Percentiles rank a stretch among this genome's conserved stretches.
phyloP scores from a whole-genome alignment of 2,888 invertebrate genomes.

The Stenichneumon culpator region DNA sequence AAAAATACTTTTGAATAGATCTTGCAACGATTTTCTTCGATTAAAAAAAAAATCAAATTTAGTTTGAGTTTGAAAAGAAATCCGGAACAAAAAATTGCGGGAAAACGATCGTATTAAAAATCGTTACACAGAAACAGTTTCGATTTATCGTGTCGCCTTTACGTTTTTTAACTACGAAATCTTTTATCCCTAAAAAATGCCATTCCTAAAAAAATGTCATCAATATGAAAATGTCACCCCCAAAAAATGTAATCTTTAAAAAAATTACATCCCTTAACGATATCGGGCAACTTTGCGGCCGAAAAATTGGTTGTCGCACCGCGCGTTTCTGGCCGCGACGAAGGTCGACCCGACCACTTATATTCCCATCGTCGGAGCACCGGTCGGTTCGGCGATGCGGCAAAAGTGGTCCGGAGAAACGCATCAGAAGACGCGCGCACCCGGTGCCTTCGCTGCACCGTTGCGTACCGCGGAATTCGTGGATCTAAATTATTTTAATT shows the following conservation, averaged over 20 bases:
- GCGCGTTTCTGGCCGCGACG: conserved; percentile 41
- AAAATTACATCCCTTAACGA: no score
- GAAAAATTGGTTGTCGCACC: not conserved
- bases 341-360: conserved; percentile 64
- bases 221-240: no score
- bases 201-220: no score
- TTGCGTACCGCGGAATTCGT: conserved; percentile 50
- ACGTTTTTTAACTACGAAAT: no score
- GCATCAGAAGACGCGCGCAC: conserved; percentile 14
- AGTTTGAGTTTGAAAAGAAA: not conserved
- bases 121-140: no score
- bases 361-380: conserved; percentile 49
- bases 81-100: not conserved
- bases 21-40: not conserved
- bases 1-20: not conserved
- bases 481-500: conserved; percentile 59
- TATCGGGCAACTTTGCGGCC: no score
- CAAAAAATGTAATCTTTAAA: no score
- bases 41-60: not conserved
- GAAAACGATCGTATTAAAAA: not conserved
- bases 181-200: no score
- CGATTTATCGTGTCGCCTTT: no score
- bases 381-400: not conserved
- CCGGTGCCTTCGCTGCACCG: conserved; percentile 13
- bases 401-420: conserved; percentile 14